Evolutionary conservation across 2,888 invertebrate species (phyloP).

Genomic region (Drosophila tanythrix): DNA sequence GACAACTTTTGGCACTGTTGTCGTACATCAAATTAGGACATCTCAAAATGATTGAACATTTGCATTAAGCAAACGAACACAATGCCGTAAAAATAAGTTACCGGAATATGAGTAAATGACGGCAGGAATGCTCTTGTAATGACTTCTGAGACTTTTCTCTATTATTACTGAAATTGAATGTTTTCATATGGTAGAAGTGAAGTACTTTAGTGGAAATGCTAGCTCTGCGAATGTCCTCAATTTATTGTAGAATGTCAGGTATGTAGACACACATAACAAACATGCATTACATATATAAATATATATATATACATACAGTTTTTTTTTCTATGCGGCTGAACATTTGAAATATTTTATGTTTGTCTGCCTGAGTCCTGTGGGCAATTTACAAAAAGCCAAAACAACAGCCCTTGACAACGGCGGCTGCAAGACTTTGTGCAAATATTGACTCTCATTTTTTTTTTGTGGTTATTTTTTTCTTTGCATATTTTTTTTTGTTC

Average conservation of each 20-base stretch:
- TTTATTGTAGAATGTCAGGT: not conserved
- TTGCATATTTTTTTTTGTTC: not conserved
- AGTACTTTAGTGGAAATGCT: not conserved
- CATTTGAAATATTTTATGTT: constrained; percentile 43
- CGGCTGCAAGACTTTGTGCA: constrained; percentile 52
- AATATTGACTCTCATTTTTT: constrained; percentile 65
- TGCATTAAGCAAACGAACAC: constrained; percentile 32
- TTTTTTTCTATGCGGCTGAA: constrained; percentile 7
- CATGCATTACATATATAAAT: not conserved
- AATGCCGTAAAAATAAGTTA: not conserved
- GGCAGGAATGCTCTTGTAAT: constrained; percentile 3
- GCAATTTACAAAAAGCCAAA: constrained; percentile 36
- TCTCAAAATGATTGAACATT: constrained; percentile 65
- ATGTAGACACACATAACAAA: not conserved
- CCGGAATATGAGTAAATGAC: not conserved
- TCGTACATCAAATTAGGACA: constrained; percentile 63
- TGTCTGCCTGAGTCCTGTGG: constrained; percentile 38
- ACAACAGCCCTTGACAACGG: constrained; percentile 21
- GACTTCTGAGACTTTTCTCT: not conserved
- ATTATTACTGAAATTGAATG: not conserved
- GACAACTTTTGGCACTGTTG: constrained; percentile 72
- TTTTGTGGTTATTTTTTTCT: not conserved
- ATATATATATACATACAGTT: not conserved
- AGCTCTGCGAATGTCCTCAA: not conserved
- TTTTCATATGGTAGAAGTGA: not conserved